Conservation (phyloP, 2,113 vertebrate species). For the Chunga burmeisteri region DNA sequence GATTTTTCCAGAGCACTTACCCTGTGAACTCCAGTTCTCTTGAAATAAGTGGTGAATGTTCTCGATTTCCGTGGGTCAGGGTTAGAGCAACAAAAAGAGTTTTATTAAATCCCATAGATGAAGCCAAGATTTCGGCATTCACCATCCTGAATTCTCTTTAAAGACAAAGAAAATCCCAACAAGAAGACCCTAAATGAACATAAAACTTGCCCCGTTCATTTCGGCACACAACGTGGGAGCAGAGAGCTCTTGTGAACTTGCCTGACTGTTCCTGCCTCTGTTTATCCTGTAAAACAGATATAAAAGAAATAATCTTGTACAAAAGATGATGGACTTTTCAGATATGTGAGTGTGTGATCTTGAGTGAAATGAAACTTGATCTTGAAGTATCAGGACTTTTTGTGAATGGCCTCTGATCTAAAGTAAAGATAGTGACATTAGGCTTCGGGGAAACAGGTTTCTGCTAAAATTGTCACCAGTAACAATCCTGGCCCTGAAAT, state of each 20-base stretch:
- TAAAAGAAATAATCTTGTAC: not conserved
- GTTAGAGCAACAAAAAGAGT: not conserved
- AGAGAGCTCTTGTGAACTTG: not conserved
- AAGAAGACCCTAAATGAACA: not conserved
- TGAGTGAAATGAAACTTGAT: not conserved
- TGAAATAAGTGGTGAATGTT: not conserved
- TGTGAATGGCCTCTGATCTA: not conserved
- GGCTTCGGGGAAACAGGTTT: not conserved
- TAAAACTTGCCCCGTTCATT: not conserved
- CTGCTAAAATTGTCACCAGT: not conserved
- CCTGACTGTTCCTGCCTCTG: not conserved
- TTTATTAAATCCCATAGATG: not conserved
- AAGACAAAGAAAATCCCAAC: not conserved
- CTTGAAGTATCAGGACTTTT: not conserved
- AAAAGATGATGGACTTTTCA: not conserved
- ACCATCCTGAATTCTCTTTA: not conserved
- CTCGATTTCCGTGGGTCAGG: fast-evolving
- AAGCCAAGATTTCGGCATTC: not conserved
- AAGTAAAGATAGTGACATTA: not conserved
- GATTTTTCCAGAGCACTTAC: not conserved
- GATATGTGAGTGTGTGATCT: not conserved
- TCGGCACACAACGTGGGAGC: not conserved
- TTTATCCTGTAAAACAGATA: not conserved
- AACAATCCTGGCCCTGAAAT: not conserved
- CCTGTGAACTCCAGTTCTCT: not conserved